phyloP scores from a whole-genome alignment of 2,797 vertebrate genomes.

The Melanotaenia nigrans region DNA sequence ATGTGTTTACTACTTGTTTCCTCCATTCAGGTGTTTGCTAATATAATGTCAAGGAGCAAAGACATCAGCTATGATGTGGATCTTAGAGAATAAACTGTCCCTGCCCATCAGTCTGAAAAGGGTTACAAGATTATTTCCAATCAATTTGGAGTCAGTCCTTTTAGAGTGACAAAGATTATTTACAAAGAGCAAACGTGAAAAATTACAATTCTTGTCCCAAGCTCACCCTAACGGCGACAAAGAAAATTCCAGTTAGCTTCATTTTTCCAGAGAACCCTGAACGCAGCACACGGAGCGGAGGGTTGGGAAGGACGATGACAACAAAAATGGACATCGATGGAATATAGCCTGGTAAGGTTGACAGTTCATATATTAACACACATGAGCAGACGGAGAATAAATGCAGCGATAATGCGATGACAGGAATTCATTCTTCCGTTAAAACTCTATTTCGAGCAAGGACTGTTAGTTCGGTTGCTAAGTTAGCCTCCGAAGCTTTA shows the following conservation, averaged over 20 bases:
- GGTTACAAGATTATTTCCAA: too few relatives aligned
- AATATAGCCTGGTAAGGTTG: conserved; percentile 49
- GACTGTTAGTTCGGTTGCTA: conserved; percentile 44
- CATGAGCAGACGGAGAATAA: accelerated
- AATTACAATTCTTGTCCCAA: too few relatives aligned
- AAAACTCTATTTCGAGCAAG: conserved; percentile 12
- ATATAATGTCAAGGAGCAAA: too few relatives aligned
- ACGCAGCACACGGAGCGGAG: conserved; percentile 55
- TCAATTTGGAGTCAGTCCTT: too few relatives aligned
- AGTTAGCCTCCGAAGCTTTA: conserved; percentile 60
- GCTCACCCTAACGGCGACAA: not conserved
- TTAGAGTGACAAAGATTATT: too few relatives aligned
- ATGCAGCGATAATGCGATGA: not conserved
- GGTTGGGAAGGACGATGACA: conserved; percentile 55
- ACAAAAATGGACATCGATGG: conserved; percentile 62
- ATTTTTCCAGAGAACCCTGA: conserved; percentile 47
- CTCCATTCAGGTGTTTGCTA: too few relatives aligned
- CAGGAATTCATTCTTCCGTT: not conserved
- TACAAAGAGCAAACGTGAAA: too few relatives aligned
- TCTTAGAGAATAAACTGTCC: too few relatives aligned
- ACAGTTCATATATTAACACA: accelerated
- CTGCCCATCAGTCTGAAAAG: too few relatives aligned
- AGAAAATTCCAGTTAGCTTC: not conserved
- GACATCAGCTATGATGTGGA: too few relatives aligned
- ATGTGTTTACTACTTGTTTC: too few relatives aligned